Evolutionary conservation across 2,113 vertebrate genomes (phyloP).

Genomic region (Microtus ochrogaster): DNA sequence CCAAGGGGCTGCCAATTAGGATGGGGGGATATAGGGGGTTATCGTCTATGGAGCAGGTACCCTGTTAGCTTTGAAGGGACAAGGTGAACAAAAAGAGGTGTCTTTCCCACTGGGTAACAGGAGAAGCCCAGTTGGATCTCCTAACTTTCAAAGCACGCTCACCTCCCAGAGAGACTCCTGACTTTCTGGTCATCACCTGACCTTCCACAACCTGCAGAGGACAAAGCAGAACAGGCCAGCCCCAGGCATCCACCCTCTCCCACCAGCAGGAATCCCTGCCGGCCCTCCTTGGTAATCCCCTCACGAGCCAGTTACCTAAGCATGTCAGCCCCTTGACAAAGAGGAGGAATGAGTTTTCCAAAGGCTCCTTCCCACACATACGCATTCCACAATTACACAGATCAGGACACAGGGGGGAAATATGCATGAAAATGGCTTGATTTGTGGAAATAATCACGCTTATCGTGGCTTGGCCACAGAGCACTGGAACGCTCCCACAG

Average conservation of each 20-base stretch:
- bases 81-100: too few relatives aligned
- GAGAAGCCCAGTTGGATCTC: background rate
- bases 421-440: constrained; percentile 74
- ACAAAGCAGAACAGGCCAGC: background rate
- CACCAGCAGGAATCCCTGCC: background rate
- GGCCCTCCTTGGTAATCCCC: background rate
- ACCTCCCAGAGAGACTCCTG: background rate
- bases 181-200: background rate
- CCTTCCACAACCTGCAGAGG: background rate
- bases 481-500: constrained; percentile 25
- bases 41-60: background rate
- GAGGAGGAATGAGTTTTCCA: constrained; percentile 70
- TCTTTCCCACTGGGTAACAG: too few relatives aligned
- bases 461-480: constrained; percentile 73
- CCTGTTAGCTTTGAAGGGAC: background rate
- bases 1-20: rapidly evolving
- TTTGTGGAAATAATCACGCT: constrained; percentile 77
- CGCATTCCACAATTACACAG: constrained; percentile 73
- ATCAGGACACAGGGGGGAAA: constrained; percentile 67
- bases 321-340: constrained; percentile 71
- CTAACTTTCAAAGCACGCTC: background rate
- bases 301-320: constrained; percentile 56
- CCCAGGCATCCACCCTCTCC: background rate
- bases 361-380: constrained; percentile 73
- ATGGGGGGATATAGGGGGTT: background rate